Conservation (phyloP, 2,888 invertebrate species). For the Acanthopleura granulata region DNA sequence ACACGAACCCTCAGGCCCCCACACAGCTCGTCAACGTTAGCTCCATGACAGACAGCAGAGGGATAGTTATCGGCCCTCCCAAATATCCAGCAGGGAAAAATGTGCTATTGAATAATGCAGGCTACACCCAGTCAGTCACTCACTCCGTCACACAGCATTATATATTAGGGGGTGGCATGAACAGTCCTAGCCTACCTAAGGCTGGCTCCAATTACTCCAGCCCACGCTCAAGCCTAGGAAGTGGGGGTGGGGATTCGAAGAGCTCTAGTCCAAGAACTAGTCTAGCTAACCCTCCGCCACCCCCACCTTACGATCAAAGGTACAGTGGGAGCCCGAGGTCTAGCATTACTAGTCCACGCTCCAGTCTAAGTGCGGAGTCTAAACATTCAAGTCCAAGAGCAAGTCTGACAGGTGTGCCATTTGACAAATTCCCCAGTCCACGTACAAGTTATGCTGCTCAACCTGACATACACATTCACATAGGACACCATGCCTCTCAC, state of each 20-base stretch:
- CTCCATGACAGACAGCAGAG: slow-evolving; percentile 4
- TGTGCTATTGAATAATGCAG: slow-evolving; percentile 3
- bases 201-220: slow-evolving; percentile 52
- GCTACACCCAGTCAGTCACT: background rate
- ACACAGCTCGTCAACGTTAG: slow-evolving; percentile 6
- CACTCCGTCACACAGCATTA: slow-evolving; percentile 14
- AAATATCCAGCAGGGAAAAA: slow-evolving; percentile 5
- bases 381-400: slow-evolving; percentile 71
- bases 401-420: slow-evolving; percentile 56
- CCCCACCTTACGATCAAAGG: slow-evolving; percentile 51
- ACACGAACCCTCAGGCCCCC: background rate
- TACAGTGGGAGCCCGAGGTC: slow-evolving; percentile 47
- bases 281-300: slow-evolving; percentile 48
- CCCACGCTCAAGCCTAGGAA: slow-evolving; percentile 66
- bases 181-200: slow-evolving; percentile 11
- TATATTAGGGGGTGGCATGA: slow-evolving; percentile 4
- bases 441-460: slow-evolving; percentile 66
- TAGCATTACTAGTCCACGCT: slow-evolving; percentile 56
- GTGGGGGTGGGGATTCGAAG: slow-evolving; percentile 57
- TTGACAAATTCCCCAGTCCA: slow-evolving; percentile 68
- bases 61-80: background rate
- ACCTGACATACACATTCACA: slow-evolving; percentile 33
- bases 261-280: slow-evolving; percentile 60
- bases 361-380: slow-evolving; percentile 71
- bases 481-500: slow-evolving; percentile 19